Base-by-base conservation (phyloP, 2,113 vertebrate genomes). In the Peromyscus californicus region DNA sequence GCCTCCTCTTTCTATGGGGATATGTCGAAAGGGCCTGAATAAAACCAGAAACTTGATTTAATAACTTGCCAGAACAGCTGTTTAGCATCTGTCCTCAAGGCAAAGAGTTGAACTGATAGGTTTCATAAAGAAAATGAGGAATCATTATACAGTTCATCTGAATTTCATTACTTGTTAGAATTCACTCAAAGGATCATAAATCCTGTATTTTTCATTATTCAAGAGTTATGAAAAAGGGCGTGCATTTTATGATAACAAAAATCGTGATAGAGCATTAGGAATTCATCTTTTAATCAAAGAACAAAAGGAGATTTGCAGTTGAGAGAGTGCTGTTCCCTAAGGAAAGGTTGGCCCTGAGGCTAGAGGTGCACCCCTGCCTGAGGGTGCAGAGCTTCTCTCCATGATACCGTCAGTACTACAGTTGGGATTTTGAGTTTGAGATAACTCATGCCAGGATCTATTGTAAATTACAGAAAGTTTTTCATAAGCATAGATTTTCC, bases 81-180 rank as follows among this genome's bases (percentile, higher is more conserved):
- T 96, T 98, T 74, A 97, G 59, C 33, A 96, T 98, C 89, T 98
- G 16, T 97, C 78, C 96, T 96, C 13, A 12, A 97, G 42, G 75
- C 61, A 96, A 82, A 94, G 75, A 96, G 21, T 69, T 98, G 29
- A 94, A 96, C 65, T 95, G 67, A 51, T 96, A 89, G 57, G 4
- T 97, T 98, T 98, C 13, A 63, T 96, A 97, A 97, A 96, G 94
- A 94, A 98, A 97, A 93, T 61, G 36, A 98, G 22, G 78, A 82
- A 87, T 97, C 21, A 4, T 97, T 98, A 97, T 95, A 87, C 59
- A 96, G 39, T 75, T 98, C 94, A 54, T 97, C 57, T 97, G 93
- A 97, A 98, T 98, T 98, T 97, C 0, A 89, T 98, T 91, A 97
- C 69, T 96, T 97, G 16, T 96, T 97, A 97, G 26, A 96, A 67